Base-by-base conservation (phyloP, 2,797 vertebrate species). In the Geotrypetes seraphini region DNA sequence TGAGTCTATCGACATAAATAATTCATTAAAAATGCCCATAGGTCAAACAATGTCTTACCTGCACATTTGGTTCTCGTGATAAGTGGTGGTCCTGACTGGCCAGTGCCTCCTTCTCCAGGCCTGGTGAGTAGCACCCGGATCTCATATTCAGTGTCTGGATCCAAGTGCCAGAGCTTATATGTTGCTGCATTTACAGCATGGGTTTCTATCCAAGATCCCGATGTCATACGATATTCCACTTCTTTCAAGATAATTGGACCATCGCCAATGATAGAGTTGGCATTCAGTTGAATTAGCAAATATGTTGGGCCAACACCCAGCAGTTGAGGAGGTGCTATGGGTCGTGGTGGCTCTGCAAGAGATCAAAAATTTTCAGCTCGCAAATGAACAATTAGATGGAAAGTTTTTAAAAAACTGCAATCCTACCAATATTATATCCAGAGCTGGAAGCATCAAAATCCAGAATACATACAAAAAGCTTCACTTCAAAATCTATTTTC, bases 51-150 rank as follows among this genome's bases (percentile, higher is more conserved):
- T 17, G 8, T 44, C 78, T 66, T 71, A 99, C 96, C 96, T 46
- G 96, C 96, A 74, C 96, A 99, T 69, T 99, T 99, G 50, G 95
- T 99, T 50, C 94, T 84, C 22, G 93, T 96, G 46, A 99, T 89
- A 8, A 99, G 86, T 0, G 93, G 84, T 1, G 94, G 96, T 18
- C 94, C 96, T 1, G 96, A 53, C 49, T 90, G 87, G 2, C 96
- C 96, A 0, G 94, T 99, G 3, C 96, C 96, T 3, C 96, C 96
- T 69, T 99, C 93, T 0, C 94, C 93, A 0, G 94, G 96, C 33
- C 94, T 76, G 5, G 94, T 99, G 7, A 97, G 85, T 13, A 99
- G 64, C 15, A 99, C 93, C 4, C 90, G 73, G 55, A 99, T 92
- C 71, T 99, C 94, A 2, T 99, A 99, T 31, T 97, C 92, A 0